Conservation (phyloP, 1,140 invertebrate genomes). For the Neuroterus valhalla region DNA sequence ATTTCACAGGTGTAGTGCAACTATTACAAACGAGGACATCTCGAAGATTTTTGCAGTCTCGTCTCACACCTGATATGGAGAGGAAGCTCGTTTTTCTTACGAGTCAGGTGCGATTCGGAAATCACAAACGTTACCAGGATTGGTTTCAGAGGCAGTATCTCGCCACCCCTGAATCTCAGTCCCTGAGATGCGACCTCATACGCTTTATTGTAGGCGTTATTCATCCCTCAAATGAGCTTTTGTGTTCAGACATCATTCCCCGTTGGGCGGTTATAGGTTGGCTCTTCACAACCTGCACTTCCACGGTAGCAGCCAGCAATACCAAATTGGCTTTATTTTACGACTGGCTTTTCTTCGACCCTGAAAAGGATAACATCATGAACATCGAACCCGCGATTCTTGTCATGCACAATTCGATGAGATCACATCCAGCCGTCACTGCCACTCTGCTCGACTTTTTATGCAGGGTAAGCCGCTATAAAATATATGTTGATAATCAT, state of each 20-base stretch:
- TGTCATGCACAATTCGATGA: conserved; percentile 98
- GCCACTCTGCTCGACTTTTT: conserved; percentile 96
- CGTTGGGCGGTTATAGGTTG: conserved; percentile 99
- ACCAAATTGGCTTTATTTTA: conserved; percentile 97
- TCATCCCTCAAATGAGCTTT: conserved; percentile 97
- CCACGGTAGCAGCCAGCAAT: conserved; percentile 94
- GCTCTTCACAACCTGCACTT: conserved; percentile 97
- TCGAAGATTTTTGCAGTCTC: conserved; percentile 90
- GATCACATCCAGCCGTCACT: conserved; percentile 95
- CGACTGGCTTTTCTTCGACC: conserved; percentile 98
- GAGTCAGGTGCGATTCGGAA: conserved; percentile 95
- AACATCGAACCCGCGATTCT: conserved; percentile 99
- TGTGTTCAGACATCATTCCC: conserved; percentile 98
- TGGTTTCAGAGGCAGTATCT: conserved; percentile 99
- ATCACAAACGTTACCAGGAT: conserved; percentile 98
- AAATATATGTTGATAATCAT: too few species aligned
- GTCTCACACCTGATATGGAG: conserved; percentile 98
- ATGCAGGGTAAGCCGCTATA: conserved; percentile 81
- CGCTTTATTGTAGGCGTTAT: conserved; percentile 98
- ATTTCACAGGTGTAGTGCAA: conserved; percentile 91
- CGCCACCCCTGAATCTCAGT: conserved; percentile 97
- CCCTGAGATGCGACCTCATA: conserved; percentile 95
- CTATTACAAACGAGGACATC: conserved; percentile 93
- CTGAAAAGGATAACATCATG: conserved; percentile 98
- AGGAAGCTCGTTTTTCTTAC: conserved; percentile 95